Evolutionary conservation across 2,888 invertebrate genomes (phyloP), one percentile per base, ranked within the genome.

Genomic region (Pharmacophagus antenor): DNA sequence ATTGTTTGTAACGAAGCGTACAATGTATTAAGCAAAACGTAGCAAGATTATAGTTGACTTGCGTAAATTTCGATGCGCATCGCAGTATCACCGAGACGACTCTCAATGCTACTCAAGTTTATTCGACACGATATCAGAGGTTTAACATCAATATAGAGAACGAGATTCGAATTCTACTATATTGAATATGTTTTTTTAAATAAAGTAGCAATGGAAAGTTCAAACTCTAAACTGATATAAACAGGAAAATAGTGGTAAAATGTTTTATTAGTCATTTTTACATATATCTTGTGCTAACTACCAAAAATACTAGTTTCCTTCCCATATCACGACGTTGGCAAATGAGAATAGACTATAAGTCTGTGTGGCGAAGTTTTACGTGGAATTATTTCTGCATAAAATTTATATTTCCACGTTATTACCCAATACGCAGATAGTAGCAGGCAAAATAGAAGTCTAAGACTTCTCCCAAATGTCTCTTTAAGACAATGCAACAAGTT

Each of bases 71-170:
- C 49, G 12, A 51, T 56, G 44, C 44, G 51, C 56, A 41, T 56
- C 69, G 63, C 56, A 63, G 66, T 72, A 67, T 68, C 68, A 67
- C 69, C 67, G 68, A 70, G 66, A 68, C 69, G 67, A 55, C 69
- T 67, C 68, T 67, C 69, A 67, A 62, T 63, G 65, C 63, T 63
- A 64, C 67, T 67, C 67, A 31, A 61, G 61, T 56, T 42, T 61
- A 56, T 56, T 56, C 46, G 21, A 21, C 52, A 56, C 47, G 52
- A 41, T 51, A 70, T 63, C 64, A 64, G 64, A 68, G 68, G 65
- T 67, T 67, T 68, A 66, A 63, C 66, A 66, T 61, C 57, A 64
- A 56, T 63, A 65, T 68, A 69, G 65, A 62, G 64, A 66, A 68
- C 67, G 67, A 65, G 67, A 69, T 64, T 63, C 58, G 63, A 69